Evolutionary conservation across 35 echinoderm and acorn worm genomes (phyloP).

Genomic region (Nesometra sesokonis): DNA sequence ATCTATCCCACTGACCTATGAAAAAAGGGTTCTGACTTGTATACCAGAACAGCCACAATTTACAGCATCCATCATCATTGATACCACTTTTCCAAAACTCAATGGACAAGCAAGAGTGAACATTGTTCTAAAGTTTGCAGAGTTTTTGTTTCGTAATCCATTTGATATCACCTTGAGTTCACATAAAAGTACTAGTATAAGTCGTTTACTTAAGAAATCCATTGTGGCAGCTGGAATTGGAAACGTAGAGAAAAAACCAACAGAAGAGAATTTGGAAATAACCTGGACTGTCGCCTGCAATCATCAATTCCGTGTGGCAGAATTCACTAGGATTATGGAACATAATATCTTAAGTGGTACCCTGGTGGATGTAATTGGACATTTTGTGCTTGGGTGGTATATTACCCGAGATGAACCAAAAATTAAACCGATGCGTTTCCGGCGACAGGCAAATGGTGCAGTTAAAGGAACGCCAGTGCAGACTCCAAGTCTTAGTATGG

Average conservation of each 20-base stretch:
- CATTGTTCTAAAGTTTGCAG: not conserved
- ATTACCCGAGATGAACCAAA: not conserved
- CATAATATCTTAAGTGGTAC: constrained; percentile 19
- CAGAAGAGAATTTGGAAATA: not conserved
- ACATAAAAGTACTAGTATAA: constrained; percentile 1
- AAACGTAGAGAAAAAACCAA: not conserved
- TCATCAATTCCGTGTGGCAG: not conserved
- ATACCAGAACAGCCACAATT: not conserved
- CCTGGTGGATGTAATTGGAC: constrained; percentile 10
- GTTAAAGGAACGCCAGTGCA: constrained; percentile 1
- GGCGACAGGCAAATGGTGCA: not conserved
- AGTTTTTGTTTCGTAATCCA: not conserved
- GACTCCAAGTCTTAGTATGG: constrained; percentile 6
- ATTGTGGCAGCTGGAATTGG: constrained; percentile 21
- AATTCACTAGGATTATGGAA: constrained; percentile 4
- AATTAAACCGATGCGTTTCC: not conserved
- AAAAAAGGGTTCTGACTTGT: not conserved
- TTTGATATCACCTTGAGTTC: not conserved
- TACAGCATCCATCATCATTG: not conserved
- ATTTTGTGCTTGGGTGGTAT: constrained; percentile 14
- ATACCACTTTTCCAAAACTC: not conserved
- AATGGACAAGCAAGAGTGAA: not conserved
- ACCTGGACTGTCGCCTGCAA: constrained; percentile 11
- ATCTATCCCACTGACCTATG: not conserved
- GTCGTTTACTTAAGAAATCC: not conserved